Base-by-base conservation (phyloP, 2,113 vertebrate genomes). In the Mellivora capensis region DNA sequence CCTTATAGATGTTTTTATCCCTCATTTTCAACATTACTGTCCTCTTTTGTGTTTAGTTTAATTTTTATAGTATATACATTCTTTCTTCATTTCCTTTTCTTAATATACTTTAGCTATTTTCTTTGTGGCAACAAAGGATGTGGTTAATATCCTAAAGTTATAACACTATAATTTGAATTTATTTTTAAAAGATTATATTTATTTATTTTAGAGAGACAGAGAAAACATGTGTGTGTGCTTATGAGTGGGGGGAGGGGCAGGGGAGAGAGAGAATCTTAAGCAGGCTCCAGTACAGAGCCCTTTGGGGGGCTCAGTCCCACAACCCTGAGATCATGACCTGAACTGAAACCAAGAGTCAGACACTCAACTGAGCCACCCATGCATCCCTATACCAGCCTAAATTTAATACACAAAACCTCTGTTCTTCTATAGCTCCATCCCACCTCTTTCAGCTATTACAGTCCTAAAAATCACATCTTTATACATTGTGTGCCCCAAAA, bases 191-290 rank as follows among this genome's bases (percentile, higher is more conserved):
- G 18, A 37, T 69, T 69, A n/a, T 69, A 37, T 20, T n/a, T 69
- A 69, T n/a, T 37, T 69, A 69, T n/a, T 69, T 69, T 69, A 69
- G 67, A 37, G 17, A 69, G 34, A 69, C 7, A 69, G 12, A 69
- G 67, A 69, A 37, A 37, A n/a, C 3, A 1, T 6, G 3, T 7
- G 14, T 1, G 6, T 1, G 1, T 1, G 2, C 31, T 67, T 34
- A 21, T 69, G 34, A 37, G 4, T 69, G 18, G 34, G 67, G 34
- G 8, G 8, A 69, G 18, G 17, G n/a, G 18, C 17, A n/a, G 34
- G 67, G 34, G 34, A 69, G 67, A 69, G 67, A 69, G 18, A 69
- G 17, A 69, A 69, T 69, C 18, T 69, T 69, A 69, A 69, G 34
- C 34, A 69, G 34, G 7, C 34, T 37, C 18, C 67, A 69, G 34